phyloP scores from a whole-genome alignment of 2,888 invertebrate species.

The Hipparchia semele region DNA sequence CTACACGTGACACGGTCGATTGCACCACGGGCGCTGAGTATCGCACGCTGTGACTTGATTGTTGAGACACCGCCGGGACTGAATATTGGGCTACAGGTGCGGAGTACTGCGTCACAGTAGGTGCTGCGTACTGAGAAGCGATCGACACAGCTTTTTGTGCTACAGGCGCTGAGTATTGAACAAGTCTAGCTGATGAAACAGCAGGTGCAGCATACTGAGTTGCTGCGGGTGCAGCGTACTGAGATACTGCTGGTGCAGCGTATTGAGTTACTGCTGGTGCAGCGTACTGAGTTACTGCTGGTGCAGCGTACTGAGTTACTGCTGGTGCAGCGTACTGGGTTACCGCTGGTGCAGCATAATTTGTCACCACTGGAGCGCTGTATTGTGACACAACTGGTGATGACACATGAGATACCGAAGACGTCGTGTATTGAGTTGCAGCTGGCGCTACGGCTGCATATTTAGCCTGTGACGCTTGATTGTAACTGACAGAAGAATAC shows the following conservation, averaged over 20 bases:
- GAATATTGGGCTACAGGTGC: constrained; percentile 46
- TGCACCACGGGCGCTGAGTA: constrained; percentile 40
- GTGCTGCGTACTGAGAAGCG: constrained; percentile 51
- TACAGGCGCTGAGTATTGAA: constrained; percentile 35
- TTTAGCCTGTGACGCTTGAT: constrained; percentile 41
- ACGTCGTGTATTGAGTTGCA: constrained; percentile 40
- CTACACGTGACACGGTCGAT: constrained; percentile 36
- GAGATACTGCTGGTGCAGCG: constrained; percentile 28
- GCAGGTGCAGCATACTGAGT: constrained; percentile 41
- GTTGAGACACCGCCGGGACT: constrained; percentile 42
- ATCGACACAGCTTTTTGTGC: constrained; percentile 12
- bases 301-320: constrained; percentile 45
- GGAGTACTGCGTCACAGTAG: constrained; percentile 40
- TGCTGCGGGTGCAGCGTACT: constrained; percentile 16
- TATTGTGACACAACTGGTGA: constrained; percentile 46
- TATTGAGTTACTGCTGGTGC: constrained; percentile 37
- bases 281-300: constrained; percentile 46
- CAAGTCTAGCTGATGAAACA: constrained; percentile 7
- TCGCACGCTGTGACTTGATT: constrained; percentile 29
- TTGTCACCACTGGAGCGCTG: constrained; percentile 46
- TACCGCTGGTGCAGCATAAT: constrained; percentile 43
- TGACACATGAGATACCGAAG: constrained; percentile 46
- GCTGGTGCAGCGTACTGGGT: constrained; percentile 47
- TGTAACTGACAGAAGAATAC: constrained; percentile 47
- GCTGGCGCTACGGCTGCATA: constrained; percentile 43